Evolutionary conservation across 2,888 invertebrate species (phyloP), one percentile per base, ranked within the genome.

Genomic region (Trissolcus japonicus): DNA sequence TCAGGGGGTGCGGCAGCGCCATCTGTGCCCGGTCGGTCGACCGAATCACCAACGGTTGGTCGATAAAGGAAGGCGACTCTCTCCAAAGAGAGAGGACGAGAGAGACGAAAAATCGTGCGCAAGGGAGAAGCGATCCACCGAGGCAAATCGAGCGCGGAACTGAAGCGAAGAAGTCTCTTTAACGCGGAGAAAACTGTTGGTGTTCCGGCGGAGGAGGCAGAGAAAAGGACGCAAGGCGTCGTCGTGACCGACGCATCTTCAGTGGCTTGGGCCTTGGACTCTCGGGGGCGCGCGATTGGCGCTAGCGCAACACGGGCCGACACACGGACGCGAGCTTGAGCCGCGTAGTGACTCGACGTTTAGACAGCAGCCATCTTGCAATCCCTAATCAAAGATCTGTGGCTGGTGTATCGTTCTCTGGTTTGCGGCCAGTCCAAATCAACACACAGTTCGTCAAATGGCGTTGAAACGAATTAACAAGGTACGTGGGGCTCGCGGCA

Each of bases 391-490:
- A 93, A 93, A 94, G 94, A 93, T 94, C 94, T 93, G 93, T 93
- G 93, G 93, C 92, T 93, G 93, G 93, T 93, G 92, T 92, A 93
- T 93, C 93, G 93, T 93, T 94, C 93, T 93, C 93, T 93, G 93
- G 93, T 93, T 92, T 92, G 92, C 92, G 92, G 92, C 92, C 93
- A 93, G 93, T 92, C 92, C 92, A 92, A 92, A 93, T 92, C 92
- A 92, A 91, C 84, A 88, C 86, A 89, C 86, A 87, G 84, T 85
- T 84, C 86, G 85, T 87, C 89, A 88, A 89, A 96, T 96, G 96
- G 96, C 96, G 94, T 95, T 96, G 95, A 96, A 96, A 94, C 94
- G 96, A 95, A 96, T 96, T 94, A 96, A 96, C 94, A 96, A 96
- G 96, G 95, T 95, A 93, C 90, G 94, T 93, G 91, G 90, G 88